A percentile compares a stretch with the other conserved stretches of the same genome.
These are phyloP conservation scores for Rhegmatorhina hoffmannsi DNA, from an alignment of 2,113 vertebrate species.

Conservation along the genomic window DNA sequence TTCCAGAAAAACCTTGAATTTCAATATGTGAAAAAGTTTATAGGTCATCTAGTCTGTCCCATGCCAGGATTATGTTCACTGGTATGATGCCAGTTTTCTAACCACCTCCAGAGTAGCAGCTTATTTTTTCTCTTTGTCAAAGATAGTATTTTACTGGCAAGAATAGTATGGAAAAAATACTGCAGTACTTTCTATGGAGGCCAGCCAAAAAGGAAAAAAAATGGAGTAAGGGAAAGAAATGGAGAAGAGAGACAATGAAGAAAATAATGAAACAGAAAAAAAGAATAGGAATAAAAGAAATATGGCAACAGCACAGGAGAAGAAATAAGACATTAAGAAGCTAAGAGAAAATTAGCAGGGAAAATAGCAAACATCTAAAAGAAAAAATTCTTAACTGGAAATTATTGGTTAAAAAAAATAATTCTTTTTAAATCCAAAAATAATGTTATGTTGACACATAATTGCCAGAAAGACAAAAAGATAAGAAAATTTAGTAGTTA, in stretches of 20 bases:
- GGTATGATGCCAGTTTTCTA: conserved; percentile 21
- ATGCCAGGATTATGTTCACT: conserved; percentile 24
- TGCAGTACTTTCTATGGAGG: conserved; percentile 27
- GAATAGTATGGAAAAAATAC: background rate
- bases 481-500: background rate
- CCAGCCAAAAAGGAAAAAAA: background rate
- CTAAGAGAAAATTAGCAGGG: background rate
- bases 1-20: background rate
- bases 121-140: conserved; percentile 30
- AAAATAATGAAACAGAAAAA: background rate
- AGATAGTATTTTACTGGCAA: conserved; percentile 22
- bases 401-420: background rate
- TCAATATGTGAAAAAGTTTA: background rate
- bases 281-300: background rate
- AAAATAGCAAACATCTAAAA: background rate
- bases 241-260: background rate
- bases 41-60: background rate
- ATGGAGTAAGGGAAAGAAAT: background rate
- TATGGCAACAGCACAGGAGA: background rate
- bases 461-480: background rate
- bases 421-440: background rate
- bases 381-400: background rate
- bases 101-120: conserved; percentile 29
- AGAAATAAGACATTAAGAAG: background rate
- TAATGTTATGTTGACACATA: background rate